phyloP scores from a whole-genome alignment of 2,888 invertebrate species.

The Gymnocheta viridis region DNA sequence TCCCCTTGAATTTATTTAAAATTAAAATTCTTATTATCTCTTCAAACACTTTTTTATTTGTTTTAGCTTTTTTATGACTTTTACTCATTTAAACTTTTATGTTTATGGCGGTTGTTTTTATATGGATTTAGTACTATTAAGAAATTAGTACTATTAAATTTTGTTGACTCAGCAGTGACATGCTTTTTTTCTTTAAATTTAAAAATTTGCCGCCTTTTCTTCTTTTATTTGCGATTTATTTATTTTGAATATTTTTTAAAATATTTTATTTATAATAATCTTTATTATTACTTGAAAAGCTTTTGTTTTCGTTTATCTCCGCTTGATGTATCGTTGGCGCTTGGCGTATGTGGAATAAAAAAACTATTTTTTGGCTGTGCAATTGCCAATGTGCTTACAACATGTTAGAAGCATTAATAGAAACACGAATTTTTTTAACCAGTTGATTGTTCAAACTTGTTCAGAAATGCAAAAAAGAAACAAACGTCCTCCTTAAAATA shows the following conservation, averaged over 20 bases:
- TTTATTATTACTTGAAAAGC: constrained; percentile 1
- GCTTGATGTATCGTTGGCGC: constrained; percentile 68
- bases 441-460: constrained; percentile 59
- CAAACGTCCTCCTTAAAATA: background rate
- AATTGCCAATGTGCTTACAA: constrained; percentile 64
- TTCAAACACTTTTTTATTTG: too few species aligned
- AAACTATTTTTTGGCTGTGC: constrained; percentile 38
- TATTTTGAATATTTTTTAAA: background rate
- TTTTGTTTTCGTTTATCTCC: constrained; percentile 10
- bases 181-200: background rate
- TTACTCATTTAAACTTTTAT: too few species aligned
- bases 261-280: background rate
- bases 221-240: background rate
- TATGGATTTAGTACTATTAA: background rate
- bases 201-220: constrained; percentile 14
- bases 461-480: background rate
- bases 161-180: background rate
- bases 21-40: too few species aligned
- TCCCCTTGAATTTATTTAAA: too few species aligned
- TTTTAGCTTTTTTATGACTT: too few species aligned
- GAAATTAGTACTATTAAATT: background rate
- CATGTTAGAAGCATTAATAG: constrained; percentile 69
- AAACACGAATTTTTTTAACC: constrained; percentile 39
- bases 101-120: too few species aligned
- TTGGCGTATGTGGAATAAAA: constrained; percentile 71